phyloP scores from a whole-genome alignment of 1,140 invertebrate genomes.

The Panagrolaimus sp. region DNA sequence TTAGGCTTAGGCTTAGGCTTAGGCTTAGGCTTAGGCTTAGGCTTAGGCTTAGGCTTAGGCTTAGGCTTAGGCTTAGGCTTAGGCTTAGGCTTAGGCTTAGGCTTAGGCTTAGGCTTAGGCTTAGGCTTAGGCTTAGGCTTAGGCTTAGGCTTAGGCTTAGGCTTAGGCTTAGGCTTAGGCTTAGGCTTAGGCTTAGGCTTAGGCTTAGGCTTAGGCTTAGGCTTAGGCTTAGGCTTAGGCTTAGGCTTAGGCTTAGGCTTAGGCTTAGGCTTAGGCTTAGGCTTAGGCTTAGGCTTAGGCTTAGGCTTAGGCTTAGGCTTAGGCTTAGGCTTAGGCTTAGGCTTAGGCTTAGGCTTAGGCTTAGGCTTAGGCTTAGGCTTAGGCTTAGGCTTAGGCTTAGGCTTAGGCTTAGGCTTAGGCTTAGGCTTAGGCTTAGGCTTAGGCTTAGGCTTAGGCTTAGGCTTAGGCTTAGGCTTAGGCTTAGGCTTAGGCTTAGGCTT shows the following conservation, averaged over 20 bases:
- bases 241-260: slow-evolving; percentile 24
- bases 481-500: slow-evolving; percentile 8
- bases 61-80: background rate
- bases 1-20: slow-evolving; percentile 8
- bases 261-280: slow-evolving; percentile 27
- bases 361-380: slow-evolving; percentile 26
- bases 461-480: slow-evolving; percentile 6
- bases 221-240: slow-evolving; percentile 12
- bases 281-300: slow-evolving; percentile 27
- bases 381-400: slow-evolving; percentile 22
- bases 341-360: slow-evolving; percentile 25
- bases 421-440: slow-evolving; percentile 17
- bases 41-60: background rate
- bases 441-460: background rate
- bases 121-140: background rate
- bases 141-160: background rate
- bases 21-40: slow-evolving; percentile 11
- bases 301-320: slow-evolving; percentile 24
- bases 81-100: too few relatives aligned
- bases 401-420: slow-evolving; percentile 13
- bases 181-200: slow-evolving; percentile 8
- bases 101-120: too few relatives aligned
- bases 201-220: slow-evolving; percentile 14
- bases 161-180: slow-evolving; percentile 12
- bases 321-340: slow-evolving; percentile 22